Evolutionary conservation across 1,140 invertebrate species (phyloP).

Genomic region (Oscheius sp.): DNA sequence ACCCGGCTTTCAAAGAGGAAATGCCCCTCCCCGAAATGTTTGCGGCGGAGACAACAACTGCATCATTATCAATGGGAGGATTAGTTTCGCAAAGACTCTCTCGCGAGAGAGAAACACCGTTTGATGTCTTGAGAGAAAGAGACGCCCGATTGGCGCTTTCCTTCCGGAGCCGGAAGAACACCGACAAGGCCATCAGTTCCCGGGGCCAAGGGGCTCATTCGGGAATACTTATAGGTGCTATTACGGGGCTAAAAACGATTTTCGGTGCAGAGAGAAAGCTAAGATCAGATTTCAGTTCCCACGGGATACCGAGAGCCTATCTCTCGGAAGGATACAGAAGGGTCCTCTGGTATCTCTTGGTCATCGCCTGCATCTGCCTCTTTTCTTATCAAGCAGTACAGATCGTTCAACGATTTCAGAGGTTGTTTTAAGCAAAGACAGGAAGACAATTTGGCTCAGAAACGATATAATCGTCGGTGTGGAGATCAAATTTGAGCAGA

Average conservation of each 20-base stretch:
- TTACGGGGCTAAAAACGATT: neutral
- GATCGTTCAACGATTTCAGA: constrained; percentile 38
- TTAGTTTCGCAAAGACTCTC: neutral
- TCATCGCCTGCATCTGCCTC: constrained; percentile 34
- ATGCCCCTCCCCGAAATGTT: neutral
- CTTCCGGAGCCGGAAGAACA: neutral
- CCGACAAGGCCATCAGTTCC: neutral
- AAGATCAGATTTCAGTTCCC: constrained; percentile 29
- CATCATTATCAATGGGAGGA: neutral
- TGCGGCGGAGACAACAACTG: neutral
- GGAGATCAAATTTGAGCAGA: constrained; percentile 43
- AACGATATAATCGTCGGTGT: constrained; percentile 45
- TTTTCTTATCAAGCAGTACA: constrained; percentile 40
- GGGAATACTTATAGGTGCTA: neutral
- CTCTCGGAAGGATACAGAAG: constrained; percentile 31
- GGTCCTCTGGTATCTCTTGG: constrained; percentile 40
- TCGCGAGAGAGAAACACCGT: neutral
- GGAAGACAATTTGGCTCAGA: neutral
- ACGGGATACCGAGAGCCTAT: constrained; percentile 41
- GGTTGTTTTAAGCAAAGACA: constrained; percentile 4
- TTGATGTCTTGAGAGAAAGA: neutral
- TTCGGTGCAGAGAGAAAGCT: neutral
- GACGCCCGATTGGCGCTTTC: neutral
- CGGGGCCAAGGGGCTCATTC: neutral
- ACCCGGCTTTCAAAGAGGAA: too few relatives aligned